These are phyloP conservation scores for Heterodera filipjevi DNA, from an alignment of 2,888 invertebrate species.

Conservation along the genomic window DNA sequence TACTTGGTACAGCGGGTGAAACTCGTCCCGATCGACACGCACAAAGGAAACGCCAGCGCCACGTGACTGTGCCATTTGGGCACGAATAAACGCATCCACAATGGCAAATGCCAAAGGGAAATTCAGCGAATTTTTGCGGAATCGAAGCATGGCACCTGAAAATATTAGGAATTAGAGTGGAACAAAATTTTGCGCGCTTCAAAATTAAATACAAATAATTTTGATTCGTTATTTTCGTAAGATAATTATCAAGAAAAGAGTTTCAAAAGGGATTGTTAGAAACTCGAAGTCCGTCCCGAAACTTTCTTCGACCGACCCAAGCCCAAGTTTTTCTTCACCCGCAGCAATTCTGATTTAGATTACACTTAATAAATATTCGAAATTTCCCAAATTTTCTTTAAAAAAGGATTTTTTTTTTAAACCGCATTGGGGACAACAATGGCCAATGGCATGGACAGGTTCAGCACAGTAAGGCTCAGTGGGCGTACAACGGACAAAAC, in stretches of 20 bases:
- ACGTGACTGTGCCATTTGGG: not conserved
- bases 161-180: not conserved
- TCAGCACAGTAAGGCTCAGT: slow-evolving; percentile 6
- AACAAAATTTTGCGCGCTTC: not conserved
- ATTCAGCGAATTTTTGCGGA: slow-evolving; percentile 11
- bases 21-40: slow-evolving; percentile 14
- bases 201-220: too few relatives aligned
- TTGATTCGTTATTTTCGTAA: too few relatives aligned
- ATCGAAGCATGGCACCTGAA: slow-evolving; percentile 11
- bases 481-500: slow-evolving; percentile 3
- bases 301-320: too few relatives aligned
- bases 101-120: slow-evolving; percentile 8
- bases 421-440: slow-evolving; percentile 25
- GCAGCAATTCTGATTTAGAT: too few relatives aligned
- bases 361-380: not conserved
- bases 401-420: not conserved
- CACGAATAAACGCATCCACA: slow-evolving; percentile 5
- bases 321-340: too few relatives aligned
- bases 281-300: too few relatives aligned
- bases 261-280: too few relatives aligned
- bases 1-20: slow-evolving; percentile 17
- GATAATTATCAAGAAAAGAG: too few relatives aligned
- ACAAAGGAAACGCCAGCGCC: slow-evolving; percentile 14
- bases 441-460: slow-evolving; percentile 19
- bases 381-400: not conserved